Conservation (phyloP, 2,888 invertebrate genomes). For the Drosophila prolongata region DNA sequence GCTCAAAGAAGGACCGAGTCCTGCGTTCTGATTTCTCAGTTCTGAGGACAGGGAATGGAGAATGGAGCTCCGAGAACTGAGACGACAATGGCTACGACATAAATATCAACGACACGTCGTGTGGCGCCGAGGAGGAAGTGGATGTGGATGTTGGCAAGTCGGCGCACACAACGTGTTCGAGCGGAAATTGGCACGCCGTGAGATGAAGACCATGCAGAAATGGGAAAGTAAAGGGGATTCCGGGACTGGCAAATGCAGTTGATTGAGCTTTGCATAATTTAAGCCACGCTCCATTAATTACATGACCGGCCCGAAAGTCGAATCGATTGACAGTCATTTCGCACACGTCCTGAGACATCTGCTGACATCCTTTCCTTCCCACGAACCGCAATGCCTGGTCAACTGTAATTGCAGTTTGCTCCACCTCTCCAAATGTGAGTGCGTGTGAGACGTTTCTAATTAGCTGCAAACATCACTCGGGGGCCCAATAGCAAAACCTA, state of each 20-base stretch:
- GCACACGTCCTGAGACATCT: constrained; percentile 21
- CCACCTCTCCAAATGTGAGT: constrained; percentile 5
- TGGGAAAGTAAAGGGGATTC: not conserved
- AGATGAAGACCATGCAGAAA: constrained; percentile 3
- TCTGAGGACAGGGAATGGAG: not conserved
- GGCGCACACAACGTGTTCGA: constrained; percentile 63
- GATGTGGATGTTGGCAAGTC: constrained; percentile 48
- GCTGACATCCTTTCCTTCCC: not conserved
- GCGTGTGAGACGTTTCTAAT: constrained; percentile 61
- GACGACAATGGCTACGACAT: constrained; percentile 39
- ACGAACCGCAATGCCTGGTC: constrained; percentile 26
- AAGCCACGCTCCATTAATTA: constrained; percentile 52
- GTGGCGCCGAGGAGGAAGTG: constrained; percentile 44
- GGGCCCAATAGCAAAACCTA: constrained; percentile 55
- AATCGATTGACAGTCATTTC: constrained; percentile 50
- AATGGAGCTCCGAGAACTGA: constrained; percentile 21
- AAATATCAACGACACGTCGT: constrained; percentile 56
- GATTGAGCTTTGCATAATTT: constrained; percentile 68
- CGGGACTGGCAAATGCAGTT: constrained; percentile 36
- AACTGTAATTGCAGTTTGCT: constrained; percentile 59
- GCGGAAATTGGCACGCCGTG: constrained; percentile 69
- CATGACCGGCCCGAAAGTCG: constrained; percentile 11
- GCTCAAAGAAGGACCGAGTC: constrained; percentile 38
- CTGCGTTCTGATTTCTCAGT: constrained; percentile 4
- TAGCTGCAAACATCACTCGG: constrained; percentile 61